Evolutionary conservation across 2,113 vertebrate species (phyloP).

Genomic region (Poeciliopsis occidentalis): DNA sequence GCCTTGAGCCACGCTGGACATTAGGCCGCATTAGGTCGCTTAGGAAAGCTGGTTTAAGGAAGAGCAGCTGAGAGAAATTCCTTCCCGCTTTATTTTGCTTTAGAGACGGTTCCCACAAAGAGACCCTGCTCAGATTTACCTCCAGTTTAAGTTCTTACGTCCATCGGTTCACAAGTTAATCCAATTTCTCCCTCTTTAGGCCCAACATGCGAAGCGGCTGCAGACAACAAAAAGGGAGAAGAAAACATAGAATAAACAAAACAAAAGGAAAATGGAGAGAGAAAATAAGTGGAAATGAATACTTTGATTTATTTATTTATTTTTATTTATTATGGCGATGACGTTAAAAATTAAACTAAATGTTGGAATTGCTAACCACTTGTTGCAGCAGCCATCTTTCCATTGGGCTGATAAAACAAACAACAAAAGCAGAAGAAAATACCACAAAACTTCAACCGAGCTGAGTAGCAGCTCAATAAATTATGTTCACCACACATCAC

Average conservation of each 20-base stretch:
- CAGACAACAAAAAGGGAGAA: slow-evolving; percentile 27
- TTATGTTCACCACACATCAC: slow-evolving; percentile 28
- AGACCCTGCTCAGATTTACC: slow-evolving; percentile 91
- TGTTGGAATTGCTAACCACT: slow-evolving; percentile 21
- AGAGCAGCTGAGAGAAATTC: slow-evolving; percentile 90
- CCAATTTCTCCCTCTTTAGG: slow-evolving; percentile 77
- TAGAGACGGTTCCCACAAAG: slow-evolving; percentile 93
- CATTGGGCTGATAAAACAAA: background rate
- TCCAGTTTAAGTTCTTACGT: slow-evolving; percentile 95
- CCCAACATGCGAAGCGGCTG: slow-evolving; percentile 53
- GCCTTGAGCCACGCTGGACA: slow-evolving; percentile 86
- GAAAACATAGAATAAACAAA: no score
- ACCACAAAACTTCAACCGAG: background rate
- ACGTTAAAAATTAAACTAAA: background rate
- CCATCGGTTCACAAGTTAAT: slow-evolving; percentile 96
- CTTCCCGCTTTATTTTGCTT: slow-evolving; percentile 95
- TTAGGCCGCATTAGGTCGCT: slow-evolving; percentile 86
- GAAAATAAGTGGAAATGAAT: background rate
- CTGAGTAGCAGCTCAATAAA: background rate
- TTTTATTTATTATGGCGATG: background rate
- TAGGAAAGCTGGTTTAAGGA: slow-evolving; percentile 90
- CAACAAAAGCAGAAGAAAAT: background rate
- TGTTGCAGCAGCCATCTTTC: slow-evolving; percentile 48
- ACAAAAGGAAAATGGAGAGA: no score
- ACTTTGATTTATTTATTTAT: background rate